Conservation (phyloP, 2,888 invertebrate genomes). For the Lasioglossum figueresi region DNA sequence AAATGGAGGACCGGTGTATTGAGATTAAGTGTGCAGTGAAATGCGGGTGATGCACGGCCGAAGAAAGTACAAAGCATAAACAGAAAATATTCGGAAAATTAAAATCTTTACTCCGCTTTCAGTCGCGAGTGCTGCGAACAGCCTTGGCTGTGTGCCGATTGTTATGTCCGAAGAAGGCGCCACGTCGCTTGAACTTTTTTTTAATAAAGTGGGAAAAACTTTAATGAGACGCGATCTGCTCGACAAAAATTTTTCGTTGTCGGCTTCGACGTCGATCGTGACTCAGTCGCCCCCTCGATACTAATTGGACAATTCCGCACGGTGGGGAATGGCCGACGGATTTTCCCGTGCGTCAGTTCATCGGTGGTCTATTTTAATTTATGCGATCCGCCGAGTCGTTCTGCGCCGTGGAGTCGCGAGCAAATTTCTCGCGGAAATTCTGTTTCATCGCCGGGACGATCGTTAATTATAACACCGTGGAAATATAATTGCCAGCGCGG, state of each 20-base stretch:
- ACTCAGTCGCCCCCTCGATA: not conserved
- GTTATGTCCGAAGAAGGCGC: not conserved
- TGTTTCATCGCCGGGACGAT: slow-evolving; percentile 30
- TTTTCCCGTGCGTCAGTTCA: not conserved
- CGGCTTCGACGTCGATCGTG: not conserved
- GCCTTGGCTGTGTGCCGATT: not conserved
- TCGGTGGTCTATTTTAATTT: slow-evolving; percentile 35
- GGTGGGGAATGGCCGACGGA: not conserved
- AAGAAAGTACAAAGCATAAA: not conserved
- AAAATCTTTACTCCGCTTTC: not conserved
- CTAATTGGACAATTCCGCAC: slow-evolving; percentile 38
- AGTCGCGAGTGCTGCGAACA: not conserved
- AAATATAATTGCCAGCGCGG: slow-evolving; percentile 37
- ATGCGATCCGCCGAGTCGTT: slow-evolving; percentile 30
- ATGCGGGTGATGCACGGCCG: not conserved
- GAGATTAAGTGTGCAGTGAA: slow-evolving; percentile 1
- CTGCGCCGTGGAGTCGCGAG: not conserved
- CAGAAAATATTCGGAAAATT: not conserved
- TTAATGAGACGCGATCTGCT: not conserved
- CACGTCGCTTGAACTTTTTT: not conserved
- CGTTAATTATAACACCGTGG: slow-evolving; percentile 42
- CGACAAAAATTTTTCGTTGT: not conserved
- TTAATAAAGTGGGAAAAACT: not conserved
- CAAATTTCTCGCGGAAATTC: slow-evolving; percentile 38
- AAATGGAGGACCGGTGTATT: slow-evolving; percentile 1